Evolutionary conservation across 2,113 vertebrate species (phyloP), one percentile per base, ranked within the genome.

Genomic region (Ophthalmotilapia sp.): DNA sequence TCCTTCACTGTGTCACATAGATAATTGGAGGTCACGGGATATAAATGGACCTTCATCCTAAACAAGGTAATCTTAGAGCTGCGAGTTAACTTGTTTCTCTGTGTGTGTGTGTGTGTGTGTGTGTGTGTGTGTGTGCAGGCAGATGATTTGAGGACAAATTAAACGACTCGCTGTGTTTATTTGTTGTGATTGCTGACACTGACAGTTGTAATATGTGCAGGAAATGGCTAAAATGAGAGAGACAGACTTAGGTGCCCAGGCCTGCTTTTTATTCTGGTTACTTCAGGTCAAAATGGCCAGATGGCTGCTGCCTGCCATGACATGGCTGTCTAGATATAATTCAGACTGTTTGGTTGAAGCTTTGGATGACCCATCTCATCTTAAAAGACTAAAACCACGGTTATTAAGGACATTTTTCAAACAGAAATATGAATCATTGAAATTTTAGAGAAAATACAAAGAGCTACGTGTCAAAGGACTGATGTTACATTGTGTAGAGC

Each of bases 51-150:
- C 14, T 79, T 60, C 81, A 40, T 70, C 58, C 56, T 68, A 58
- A 84, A 85, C 47, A 54, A 65, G 53, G 70, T 89, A 85, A 91
- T 87, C 82, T 77, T 80, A 77, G 75, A 86, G 60, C 53, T 75
- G 84, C 8, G 26, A 62, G 88, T 86, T 80, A 91, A 81, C 65
- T 3, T 7, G 85, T 85, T 82, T 47, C 15, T 83, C 3, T 83
- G 19, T 62, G 49, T 82, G 53, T 65, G 56, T 77, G 86, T 60
- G 47, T 81, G 42, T 19, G 29, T 83, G 58, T 77, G 53, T 81
- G 85, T 84, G 53, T 81, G 51, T 21, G 53, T 56, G 56, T 19
- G 15, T 33, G 7, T 19, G 14, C 4, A 12, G 17, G 29, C 62
- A 2, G 3, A 17, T 49, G 10, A 5, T 86, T 81, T 38, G 70